Base-by-base conservation (phyloP, 2,888 invertebrate genomes). In the Thecophora atra region DNA sequence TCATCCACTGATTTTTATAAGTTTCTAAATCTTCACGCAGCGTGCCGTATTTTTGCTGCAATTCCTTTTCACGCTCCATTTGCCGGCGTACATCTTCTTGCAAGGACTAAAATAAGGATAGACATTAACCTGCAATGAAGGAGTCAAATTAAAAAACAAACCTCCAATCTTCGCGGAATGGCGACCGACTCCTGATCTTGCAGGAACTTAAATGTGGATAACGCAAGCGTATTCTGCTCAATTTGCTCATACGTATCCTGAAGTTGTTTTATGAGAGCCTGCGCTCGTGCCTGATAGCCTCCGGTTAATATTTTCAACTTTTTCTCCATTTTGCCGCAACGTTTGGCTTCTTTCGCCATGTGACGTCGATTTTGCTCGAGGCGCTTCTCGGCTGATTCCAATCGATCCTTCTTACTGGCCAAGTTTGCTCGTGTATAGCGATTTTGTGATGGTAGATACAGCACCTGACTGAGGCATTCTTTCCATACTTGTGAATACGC, bases 301-400 rank as follows among this genome's bases (percentile, higher is more conserved):
- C 94, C 98, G 5, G 98, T 94, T n/a, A 99, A 88, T 72, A 99
- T 94, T 87, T 97, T 93, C 30, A 99, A 88, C 87, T 98, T 99
- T 87, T 98, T 99, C 86, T 99, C 99, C 89, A 98, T 93, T 88
- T 98, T 99, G 0, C 96, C 96, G 67, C 99, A 98, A 72, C 93
- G 91, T 87, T 98, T 99, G 0, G 99, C 98, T 87, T 99, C 97
- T 77, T 93, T 93, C 0, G 96, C 94, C 99, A 99, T 99, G 86
- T 98, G 98, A 73, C 91, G 91, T 76, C 98, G 90, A 86, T 99
- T 98, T 84, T 94, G 93, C 86, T 99, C 98, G 47, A 99, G 87
- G 75, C 94, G 89, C 81, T 97, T 96, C 83, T 98, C 97, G 0
- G 94, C 91, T 0, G 97, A 96, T 84, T 99, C 98, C 70, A 99